Evolutionary conservation across 2,797 vertebrate genomes (phyloP), one percentile per base, ranked within the genome.

Genomic region (Rhabdophis nuchalis): DNA sequence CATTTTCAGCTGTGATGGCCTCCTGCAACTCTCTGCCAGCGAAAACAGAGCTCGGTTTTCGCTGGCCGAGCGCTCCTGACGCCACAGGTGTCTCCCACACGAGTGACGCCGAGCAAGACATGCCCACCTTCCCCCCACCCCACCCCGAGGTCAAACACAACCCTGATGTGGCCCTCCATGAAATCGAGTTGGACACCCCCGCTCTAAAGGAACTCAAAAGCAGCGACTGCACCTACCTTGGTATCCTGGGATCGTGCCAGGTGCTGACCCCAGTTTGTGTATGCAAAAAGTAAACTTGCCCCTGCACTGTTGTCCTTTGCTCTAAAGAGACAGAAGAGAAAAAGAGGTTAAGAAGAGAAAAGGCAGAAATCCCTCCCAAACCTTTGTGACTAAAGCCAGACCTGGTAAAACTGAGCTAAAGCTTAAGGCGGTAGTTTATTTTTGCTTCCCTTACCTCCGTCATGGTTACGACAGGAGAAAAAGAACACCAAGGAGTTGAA

Each of bases 251-350:
- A 97, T 99, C 99, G 0, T 99, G 99, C 99, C 99, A 99, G 0
- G 99, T 99, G 97, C 99, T 99, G 94, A 99, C 99, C 56, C 99
- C 99, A 0, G 99, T 99, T 97, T 99, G 99, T 5, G 99, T 99
- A 97, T 99, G 99, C 94, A 99, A 97, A 97, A 99, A 99, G 96
- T 99, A 99, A 95, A 99, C 99, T 95, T 99, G 99, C 50, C 99
- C 99, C 96, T 99, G 99, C 91, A 99, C 98, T 1, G 99, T 99
- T 89, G 99, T 99, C 96, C 99, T 98, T 96, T 99, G 99, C 95
- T 99, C 99, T 99, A 92, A 50, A 92, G 16, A 91, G 92, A 95
- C 3, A 18, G 32, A 54, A 92, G 1, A 52, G 36, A 68, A 56
- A 86, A 20, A 85, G 68, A 18, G 10, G 10, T 23, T 89, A 54